Evolutionary conservation across 2,888 invertebrate species (phyloP).

Genomic region (Macrosoma leucophasiata): DNA sequence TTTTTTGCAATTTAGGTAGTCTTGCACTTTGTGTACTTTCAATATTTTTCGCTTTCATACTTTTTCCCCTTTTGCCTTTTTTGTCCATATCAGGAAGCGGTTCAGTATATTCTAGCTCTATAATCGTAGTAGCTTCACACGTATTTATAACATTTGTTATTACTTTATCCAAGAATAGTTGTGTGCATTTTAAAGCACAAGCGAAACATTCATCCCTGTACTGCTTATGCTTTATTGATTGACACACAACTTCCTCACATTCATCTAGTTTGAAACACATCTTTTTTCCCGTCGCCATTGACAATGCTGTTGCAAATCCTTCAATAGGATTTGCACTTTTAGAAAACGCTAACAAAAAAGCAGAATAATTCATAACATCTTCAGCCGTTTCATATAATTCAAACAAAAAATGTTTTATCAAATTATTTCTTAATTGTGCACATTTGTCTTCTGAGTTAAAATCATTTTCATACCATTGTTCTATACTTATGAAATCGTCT

Average conservation of each 20-base stretch:
- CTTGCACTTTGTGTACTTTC: slow-evolving; percentile 45
- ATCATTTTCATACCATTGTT: slow-evolving; percentile 59
- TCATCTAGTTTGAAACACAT: slow-evolving; percentile 62
- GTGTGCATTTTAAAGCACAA: slow-evolving; percentile 49
- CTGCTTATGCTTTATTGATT: slow-evolving; percentile 50
- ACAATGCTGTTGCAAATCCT: slow-evolving; percentile 76
- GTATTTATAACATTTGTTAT: slow-evolving; percentile 44
- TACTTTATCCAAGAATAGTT: slow-evolving; percentile 45
- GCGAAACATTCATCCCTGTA: slow-evolving; percentile 53
- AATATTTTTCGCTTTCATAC: slow-evolving; percentile 35
- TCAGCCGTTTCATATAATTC: slow-evolving; percentile 68
- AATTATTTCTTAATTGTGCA: slow-evolving; percentile 40
- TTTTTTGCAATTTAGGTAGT: slow-evolving; percentile 36
- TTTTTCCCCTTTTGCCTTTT: slow-evolving; percentile 45
- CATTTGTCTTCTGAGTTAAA: slow-evolving; percentile 38
- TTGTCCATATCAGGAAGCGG: slow-evolving; percentile 35
- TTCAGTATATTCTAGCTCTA: slow-evolving; percentile 47
- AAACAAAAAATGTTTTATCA: slow-evolving; percentile 74
- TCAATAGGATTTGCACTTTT: slow-evolving; percentile 70
- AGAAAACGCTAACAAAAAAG: slow-evolving; percentile 78
- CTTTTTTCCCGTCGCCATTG: slow-evolving; percentile 71
- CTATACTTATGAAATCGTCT: slow-evolving; percentile 42
- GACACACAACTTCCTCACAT: slow-evolving; percentile 65
- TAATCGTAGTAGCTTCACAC: slow-evolving; percentile 53
- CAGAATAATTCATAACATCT: slow-evolving; percentile 76